Evolutionary conservation across 1,140 invertebrate genomes (phyloP).

Genomic region (Scaptomyza pallida): DNA sequence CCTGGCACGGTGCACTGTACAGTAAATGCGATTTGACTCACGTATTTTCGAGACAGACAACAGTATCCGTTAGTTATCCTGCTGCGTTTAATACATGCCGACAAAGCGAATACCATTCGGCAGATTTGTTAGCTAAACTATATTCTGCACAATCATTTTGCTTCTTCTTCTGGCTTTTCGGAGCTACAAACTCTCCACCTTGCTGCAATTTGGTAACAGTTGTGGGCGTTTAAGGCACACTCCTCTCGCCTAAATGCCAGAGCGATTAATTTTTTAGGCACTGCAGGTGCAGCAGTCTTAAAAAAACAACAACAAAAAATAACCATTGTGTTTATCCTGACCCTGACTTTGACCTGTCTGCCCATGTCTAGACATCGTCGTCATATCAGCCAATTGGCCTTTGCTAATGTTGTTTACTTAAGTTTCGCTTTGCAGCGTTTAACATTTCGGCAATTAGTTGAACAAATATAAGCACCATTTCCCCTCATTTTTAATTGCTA

Average conservation of each 20-base stretch:
- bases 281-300: constrained; percentile 35
- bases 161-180: neutral
- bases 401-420: constrained; percentile 54
- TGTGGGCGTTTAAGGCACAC: constrained; percentile 26
- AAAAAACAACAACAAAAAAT: constrained; percentile 27
- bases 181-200: neutral
- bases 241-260: constrained; percentile 14
- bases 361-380: constrained; percentile 49
- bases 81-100: constrained; percentile 10
- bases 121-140: constrained; percentile 29
- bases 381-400: constrained; percentile 39
- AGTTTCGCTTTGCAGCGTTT: constrained; percentile 18
- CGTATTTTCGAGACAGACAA: constrained; percentile 8
- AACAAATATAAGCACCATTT: constrained; percentile 11
- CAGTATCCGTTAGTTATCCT: constrained; percentile 15
- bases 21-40: constrained; percentile 27
- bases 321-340: constrained; percentile 10
- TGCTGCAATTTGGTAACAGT: constrained; percentile 7
- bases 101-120: constrained; percentile 28
- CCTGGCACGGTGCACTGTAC: neutral
- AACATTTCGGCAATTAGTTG: constrained; percentile 38
- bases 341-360: constrained; percentile 16
- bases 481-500: constrained; percentile 39
- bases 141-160: constrained; percentile 36
- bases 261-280: constrained; percentile 28